Conservation (phyloP, 2,113 vertebrate species). For the Vulpes lagopus region DNA sequence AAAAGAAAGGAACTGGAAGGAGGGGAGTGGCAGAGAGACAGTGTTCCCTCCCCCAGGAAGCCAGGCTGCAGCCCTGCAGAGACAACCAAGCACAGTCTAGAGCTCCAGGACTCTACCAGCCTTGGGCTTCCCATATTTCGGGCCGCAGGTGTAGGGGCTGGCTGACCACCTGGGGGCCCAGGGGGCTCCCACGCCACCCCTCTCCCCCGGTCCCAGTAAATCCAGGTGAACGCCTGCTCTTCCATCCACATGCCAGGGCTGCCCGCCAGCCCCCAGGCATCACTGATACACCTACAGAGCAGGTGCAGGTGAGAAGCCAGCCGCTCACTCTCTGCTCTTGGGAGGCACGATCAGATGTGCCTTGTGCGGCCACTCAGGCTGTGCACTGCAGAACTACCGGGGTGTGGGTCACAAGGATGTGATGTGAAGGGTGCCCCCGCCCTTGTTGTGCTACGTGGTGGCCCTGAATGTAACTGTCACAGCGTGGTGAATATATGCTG, state of each 20-base stretch:
- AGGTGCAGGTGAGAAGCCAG: rapidly evolving
- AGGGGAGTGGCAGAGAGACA: rapidly evolving
- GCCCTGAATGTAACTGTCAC: not conserved
- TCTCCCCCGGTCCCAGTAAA: not conserved
- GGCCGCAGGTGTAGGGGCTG: not conserved
- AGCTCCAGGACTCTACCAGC: not conserved
- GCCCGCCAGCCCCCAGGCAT: not conserved
- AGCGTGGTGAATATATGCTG: not conserved
- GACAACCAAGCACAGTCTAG: not conserved
- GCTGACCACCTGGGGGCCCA: not conserved
- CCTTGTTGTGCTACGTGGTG: not conserved
- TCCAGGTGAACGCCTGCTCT: not conserved
- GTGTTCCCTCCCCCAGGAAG: not conserved
- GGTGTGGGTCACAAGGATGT: rapidly evolving
- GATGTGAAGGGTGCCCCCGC: rapidly evolving
- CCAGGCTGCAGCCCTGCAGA: not conserved
- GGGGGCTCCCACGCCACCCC: not conserved
- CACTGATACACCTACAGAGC: not conserved
- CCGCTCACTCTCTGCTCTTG: not conserved
- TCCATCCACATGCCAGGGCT: not conserved
- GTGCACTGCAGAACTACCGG: not conserved
- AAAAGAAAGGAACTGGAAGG: not conserved
- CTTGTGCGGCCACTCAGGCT: not conserved
- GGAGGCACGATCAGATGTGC: not conserved
- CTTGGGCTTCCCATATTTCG: not conserved